Evolutionary conservation across 2,888 invertebrate species (phyloP).

Genomic region (Drosophila mettleri): DNA sequence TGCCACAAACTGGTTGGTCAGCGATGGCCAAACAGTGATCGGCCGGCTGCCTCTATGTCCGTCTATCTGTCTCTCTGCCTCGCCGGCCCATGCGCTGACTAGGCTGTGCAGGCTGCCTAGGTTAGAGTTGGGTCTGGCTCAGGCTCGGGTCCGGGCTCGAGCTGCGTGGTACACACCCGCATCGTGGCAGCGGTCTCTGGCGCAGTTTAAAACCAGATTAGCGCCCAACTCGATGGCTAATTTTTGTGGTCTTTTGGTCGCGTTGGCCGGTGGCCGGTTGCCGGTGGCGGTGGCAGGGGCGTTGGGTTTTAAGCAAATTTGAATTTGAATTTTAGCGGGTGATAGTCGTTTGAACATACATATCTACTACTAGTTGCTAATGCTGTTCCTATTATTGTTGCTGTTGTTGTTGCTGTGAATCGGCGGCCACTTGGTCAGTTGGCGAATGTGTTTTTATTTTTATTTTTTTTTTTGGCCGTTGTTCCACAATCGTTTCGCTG

Average conservation of each 20-base stretch:
- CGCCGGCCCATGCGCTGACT: conserved; percentile 8
- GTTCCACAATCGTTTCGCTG: conserved; percentile 60
- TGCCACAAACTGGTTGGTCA: conserved; percentile 76
- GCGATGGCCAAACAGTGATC: conserved; percentile 68
- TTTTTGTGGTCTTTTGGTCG: conserved; percentile 63
- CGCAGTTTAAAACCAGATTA: conserved; percentile 82
- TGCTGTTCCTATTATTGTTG: conserved; percentile 36
- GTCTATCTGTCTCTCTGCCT: conserved; percentile 24
- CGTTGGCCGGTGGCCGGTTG: conserved; percentile 8
- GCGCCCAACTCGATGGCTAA: conserved; percentile 80
- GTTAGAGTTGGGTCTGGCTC: conserved; percentile 27
- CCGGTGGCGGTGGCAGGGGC: conserved; percentile 17
- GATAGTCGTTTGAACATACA: conserved; percentile 70
- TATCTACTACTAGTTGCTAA: conserved; percentile 44
- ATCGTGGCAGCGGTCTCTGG: conserved; percentile 62
- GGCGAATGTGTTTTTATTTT: conserved; percentile 65
- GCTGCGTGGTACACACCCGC: conserved; percentile 77
- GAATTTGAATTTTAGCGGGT: conserved; percentile 82
- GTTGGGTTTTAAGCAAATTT: conserved; percentile 72
- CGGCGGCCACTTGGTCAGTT: conserved; percentile 75
- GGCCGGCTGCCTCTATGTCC: conserved; percentile 17
- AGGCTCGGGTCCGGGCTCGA: conserved; percentile 7
- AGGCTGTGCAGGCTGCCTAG: conserved; percentile 37
- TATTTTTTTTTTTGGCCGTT: conserved; percentile 37
- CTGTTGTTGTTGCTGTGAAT: conserved; percentile 27